Evolutionary conservation across 2,888 invertebrate genomes (phyloP).

Genomic region (Apomyelois bistriatella): DNA sequence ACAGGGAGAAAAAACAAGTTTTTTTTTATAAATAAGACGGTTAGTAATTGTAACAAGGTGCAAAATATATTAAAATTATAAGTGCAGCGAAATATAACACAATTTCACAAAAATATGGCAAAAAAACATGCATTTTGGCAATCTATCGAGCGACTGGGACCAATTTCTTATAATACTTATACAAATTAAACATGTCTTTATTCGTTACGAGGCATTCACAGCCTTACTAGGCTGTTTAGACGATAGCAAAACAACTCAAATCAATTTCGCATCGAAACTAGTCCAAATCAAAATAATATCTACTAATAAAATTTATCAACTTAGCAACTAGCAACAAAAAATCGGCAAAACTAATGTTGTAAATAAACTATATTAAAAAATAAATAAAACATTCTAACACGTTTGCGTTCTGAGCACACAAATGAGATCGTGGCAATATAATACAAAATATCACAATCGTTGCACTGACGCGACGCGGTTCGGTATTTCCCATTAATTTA

Average conservation of each 20-base stretch:
- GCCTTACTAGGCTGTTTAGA: neutral
- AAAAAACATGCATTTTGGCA: slow-evolving; percentile 28
- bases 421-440: slow-evolving; percentile 7
- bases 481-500: neutral
- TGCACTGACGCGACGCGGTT: slow-evolving; percentile 19
- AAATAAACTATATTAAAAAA: neutral
- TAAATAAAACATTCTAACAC: neutral
- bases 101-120: slow-evolving; percentile 14
- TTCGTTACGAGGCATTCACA: too few relatives aligned
- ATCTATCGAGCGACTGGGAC: slow-evolving; percentile 23
- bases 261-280: neutral
- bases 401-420: neutral
- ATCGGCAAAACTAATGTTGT: neutral
- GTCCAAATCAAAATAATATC: too few relatives aligned
- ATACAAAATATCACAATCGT: slow-evolving; percentile 29
- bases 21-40: too few relatives aligned
- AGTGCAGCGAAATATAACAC: neutral
- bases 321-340: slow-evolving; percentile 17
- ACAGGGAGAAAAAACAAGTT: too few relatives aligned
- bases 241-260: neutral
- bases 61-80: neutral
- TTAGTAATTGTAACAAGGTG: too few relatives aligned
- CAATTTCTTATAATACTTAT: neutral
- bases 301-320: neutral
- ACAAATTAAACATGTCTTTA: too few relatives aligned